phyloP scores from a whole-genome alignment of 2,113 vertebrate species.

The Pantherophis guttatus region DNA sequence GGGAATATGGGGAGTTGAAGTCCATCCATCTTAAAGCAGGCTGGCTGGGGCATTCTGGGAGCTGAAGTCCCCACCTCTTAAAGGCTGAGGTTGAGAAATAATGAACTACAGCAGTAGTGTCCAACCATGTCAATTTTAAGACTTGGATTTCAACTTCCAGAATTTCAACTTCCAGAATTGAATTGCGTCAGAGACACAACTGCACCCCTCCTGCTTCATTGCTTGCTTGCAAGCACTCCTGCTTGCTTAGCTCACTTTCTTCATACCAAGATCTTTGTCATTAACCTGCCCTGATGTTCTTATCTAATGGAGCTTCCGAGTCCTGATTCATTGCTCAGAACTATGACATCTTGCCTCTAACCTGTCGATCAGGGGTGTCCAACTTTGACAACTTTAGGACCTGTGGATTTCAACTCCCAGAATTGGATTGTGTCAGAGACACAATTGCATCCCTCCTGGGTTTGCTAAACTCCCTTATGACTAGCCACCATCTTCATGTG shows the following conservation, averaged over 20 bases:
- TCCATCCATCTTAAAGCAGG: background rate
- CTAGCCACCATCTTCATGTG: background rate
- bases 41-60: background rate
- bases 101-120: background rate
- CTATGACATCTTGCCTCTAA: too few species aligned
- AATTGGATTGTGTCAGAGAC: background rate
- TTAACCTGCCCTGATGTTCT: too few species aligned
- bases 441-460: background rate
- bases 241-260: background rate
- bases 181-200: background rate
- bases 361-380: too few species aligned
- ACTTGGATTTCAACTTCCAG: background rate
- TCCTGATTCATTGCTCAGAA: too few species aligned
- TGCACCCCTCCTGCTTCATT: background rate
- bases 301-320: too few species aligned
- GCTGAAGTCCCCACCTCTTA: background rate
- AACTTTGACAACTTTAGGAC: too few species aligned
- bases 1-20: background rate
- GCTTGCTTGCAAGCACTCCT: too few species aligned
- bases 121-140: background rate
- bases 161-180: background rate
- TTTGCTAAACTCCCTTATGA: background rate
- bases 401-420: too few species aligned
- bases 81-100: background rate
- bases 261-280: too few species aligned